Percentiles rank a stretch among this genome's conserved stretches.
Conservation (phyloP, 2,888 invertebrate species). For the Coelopa pilipes region DNA sequence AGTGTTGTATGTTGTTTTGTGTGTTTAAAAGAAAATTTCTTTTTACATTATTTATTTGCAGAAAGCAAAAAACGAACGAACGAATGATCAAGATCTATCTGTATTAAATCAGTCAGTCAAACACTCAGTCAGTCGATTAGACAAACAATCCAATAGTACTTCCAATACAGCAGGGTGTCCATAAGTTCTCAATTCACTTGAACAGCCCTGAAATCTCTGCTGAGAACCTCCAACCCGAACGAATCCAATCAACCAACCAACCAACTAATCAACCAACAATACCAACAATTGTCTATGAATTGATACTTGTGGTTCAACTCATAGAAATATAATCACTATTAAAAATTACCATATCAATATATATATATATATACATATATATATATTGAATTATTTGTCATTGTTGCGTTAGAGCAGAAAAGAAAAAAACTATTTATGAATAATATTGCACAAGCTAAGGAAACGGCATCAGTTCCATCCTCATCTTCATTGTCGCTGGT, state of each 20-base stretch:
- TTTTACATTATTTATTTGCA: constrained; percentile 49
- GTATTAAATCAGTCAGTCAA: too few relatives aligned
- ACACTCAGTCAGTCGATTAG: too few relatives aligned
- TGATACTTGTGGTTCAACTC: constrained; percentile 30
- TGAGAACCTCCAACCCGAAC: constrained; percentile 20
- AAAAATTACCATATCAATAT: constrained; percentile 5
- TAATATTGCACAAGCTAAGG: constrained; percentile 54
- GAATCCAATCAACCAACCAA: constrained; percentile 6
- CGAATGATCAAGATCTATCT: constrained; percentile 9
- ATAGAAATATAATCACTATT: constrained; percentile 28
- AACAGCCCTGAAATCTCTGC: constrained; percentile 6
- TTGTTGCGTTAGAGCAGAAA: constrained; percentile 37
- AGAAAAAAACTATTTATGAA: constrained; percentile 53
- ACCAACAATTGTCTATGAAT: constrained; percentile 6
- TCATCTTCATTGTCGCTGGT: constrained; percentile 44
- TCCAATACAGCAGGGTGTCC: constrained; percentile 3
- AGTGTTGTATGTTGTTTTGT: constrained; percentile 26
- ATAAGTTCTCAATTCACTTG: background rate
- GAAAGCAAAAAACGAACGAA: constrained; percentile 41
- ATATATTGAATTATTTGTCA: constrained; percentile 31
- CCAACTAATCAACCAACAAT: constrained; percentile 27
- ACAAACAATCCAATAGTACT: too few relatives aligned
- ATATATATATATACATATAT: background rate
- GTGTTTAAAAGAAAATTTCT: constrained; percentile 44
- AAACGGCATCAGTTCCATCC: constrained; percentile 44